A percentile compares a stretch with the other conserved stretches of the same genome.
Conservation (phyloP, 2,113 vertebrate genomes). For the Heterocephalus glaber region DNA sequence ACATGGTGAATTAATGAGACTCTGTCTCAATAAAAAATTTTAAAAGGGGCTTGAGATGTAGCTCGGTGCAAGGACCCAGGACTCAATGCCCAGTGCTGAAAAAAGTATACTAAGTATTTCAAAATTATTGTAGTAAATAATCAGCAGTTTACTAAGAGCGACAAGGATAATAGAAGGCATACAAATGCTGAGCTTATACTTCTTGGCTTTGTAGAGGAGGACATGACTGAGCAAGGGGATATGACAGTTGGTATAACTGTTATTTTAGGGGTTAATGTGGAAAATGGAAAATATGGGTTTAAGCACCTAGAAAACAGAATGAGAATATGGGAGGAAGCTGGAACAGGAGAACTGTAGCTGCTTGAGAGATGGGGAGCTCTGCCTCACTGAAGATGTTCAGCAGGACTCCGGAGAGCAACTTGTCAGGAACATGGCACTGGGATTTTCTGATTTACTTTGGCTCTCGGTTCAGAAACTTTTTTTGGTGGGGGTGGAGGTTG, state of each 20-base stretch:
- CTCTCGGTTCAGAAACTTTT: background rate
- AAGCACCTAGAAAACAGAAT: constrained; percentile 17
- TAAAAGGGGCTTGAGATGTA: background rate
- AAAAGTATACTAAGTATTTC: background rate
- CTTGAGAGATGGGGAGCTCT: background rate
- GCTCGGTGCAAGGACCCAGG: background rate
- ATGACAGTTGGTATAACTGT: background rate
- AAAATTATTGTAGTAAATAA: background rate
- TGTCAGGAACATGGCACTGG: background rate
- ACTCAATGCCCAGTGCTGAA: background rate
- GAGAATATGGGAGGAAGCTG: background rate
- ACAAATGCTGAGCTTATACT: background rate
- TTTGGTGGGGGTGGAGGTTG: background rate
- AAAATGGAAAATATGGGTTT: background rate
- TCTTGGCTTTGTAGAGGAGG: background rate
- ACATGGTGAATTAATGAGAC: background rate
- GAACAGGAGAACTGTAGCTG: background rate
- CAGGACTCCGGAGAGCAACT: background rate
- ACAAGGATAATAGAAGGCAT: background rate
- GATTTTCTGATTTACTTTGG: background rate
- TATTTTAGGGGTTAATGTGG: background rate
- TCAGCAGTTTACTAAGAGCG: background rate
- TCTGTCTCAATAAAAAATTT: background rate
- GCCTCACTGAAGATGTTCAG: background rate
- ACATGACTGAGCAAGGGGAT: background rate